A percentile compares a stretch with the other conserved stretches of the same genome.
Evolutionary conservation across 2,797 vertebrate genomes (phyloP).

Genomic region (Smutsia temminckii): DNA sequence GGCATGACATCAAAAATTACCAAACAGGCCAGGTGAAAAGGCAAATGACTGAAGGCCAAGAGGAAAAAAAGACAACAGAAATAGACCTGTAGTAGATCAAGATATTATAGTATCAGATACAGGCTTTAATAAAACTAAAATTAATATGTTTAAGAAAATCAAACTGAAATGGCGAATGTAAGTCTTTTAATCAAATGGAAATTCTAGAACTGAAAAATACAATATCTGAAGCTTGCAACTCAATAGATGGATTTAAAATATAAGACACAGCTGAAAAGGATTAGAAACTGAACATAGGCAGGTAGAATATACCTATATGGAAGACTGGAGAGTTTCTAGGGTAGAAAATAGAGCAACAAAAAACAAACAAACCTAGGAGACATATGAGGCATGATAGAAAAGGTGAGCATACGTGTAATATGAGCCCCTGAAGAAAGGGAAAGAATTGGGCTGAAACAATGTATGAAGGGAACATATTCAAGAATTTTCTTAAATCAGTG

Average conservation of each 20-base stretch:
- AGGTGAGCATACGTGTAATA: background rate
- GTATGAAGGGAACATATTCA: background rate
- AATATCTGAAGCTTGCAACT: background rate
- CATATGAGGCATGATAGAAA: background rate
- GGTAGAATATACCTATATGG: background rate
- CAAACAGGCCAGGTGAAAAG: background rate
- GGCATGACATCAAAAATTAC: background rate
- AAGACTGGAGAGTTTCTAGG: background rate
- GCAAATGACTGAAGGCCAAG: background rate
- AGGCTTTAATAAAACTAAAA: background rate
- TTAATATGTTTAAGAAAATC: background rate
- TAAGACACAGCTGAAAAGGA: background rate
- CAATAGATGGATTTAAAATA: background rate
- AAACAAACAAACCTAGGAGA: background rate
- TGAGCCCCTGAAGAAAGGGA: background rate
- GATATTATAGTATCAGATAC: background rate
- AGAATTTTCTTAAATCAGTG: constrained; percentile 4
- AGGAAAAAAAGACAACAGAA: background rate
- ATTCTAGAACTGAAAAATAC: background rate
- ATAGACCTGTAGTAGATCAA: background rate
- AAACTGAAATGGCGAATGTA: background rate
- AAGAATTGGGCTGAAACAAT: background rate
- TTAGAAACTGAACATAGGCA: background rate
- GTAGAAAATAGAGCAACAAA: background rate
- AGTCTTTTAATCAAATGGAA: background rate